Percentiles rank a stretch among this genome's conserved stretches.
Evolutionary conservation across 2,888 invertebrate genomes (phyloP).

Genomic region (Ferdinandea cuprea): DNA sequence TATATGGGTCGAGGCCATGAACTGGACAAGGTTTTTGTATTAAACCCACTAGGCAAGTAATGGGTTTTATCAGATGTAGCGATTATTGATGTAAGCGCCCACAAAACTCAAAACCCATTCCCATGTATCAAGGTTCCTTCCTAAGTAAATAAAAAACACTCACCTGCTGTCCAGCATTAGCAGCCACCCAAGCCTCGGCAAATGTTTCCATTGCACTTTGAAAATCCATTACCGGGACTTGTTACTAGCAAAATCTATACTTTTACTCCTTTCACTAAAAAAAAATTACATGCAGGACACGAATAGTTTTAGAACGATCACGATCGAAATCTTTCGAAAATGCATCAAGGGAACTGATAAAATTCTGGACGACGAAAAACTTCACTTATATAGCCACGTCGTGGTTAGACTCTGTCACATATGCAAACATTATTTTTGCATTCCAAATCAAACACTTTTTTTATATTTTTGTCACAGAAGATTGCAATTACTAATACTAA

Average conservation of each 20-base stretch:
- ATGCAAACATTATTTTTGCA: constrained; percentile 48
- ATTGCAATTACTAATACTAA: constrained; percentile 62
- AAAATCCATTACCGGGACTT: constrained; percentile 90
- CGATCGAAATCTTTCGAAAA: constrained; percentile 1
- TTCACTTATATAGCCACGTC: constrained; percentile 18
- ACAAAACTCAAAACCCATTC: no score
- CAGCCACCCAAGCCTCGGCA: constrained; percentile 98
- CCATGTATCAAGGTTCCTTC: no score
- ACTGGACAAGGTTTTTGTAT: no score
- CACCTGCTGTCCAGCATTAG: constrained; percentile 90
- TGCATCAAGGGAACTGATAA: background rate
- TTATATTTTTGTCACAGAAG: background rate
- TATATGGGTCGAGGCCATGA: no score
- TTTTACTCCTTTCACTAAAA: constrained; percentile 50
- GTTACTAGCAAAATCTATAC: constrained; percentile 75
- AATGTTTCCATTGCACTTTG: constrained; percentile 99
- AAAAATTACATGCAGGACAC: background rate
- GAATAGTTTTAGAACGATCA: constrained; percentile 4
- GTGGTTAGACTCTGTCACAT: constrained; percentile 50
- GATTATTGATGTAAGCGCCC: no score
- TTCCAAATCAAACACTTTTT: background rate
- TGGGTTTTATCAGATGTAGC: no score
- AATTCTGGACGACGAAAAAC: constrained; percentile 17
- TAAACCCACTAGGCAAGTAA: no score
- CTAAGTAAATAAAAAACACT: constrained; percentile 80